A percentile compares a stretch with the other conserved stretches of the same genome.
Conservation (phyloP, 2,113 vertebrate genomes). For the Eptesicus fuscus region DNA sequence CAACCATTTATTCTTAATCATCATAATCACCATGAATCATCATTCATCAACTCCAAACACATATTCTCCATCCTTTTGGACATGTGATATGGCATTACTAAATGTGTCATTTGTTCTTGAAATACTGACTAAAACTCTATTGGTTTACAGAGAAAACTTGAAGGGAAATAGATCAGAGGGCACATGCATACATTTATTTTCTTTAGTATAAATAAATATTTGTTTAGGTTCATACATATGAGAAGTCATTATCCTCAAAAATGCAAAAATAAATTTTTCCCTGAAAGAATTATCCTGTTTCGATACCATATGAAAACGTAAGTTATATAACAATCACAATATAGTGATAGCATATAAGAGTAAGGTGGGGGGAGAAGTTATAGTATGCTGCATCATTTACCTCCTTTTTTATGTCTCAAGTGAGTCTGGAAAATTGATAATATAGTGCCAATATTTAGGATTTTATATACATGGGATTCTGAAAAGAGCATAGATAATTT, state of each 20-base stretch:
- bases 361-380: neutral
- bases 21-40: slow-evolving; percentile 72
- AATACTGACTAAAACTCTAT: neutral
- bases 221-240: neutral
- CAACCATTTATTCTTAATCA: slow-evolving; percentile 75
- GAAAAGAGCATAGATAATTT: neutral
- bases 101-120: slow-evolving; percentile 47
- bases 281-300: neutral
- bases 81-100: slow-evolving; percentile 51
- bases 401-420: neutral
- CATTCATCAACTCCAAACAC: slow-evolving; percentile 61
- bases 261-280: neutral
- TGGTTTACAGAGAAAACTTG: slow-evolving; percentile 10
- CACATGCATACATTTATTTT: neutral
- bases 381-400: neutral
- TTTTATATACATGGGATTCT: neutral
- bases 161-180: neutral
- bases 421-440: neutral
- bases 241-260: neutral
- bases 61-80: slow-evolving; percentile 44
- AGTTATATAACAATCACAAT: neutral
- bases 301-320: neutral
- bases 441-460: neutral
- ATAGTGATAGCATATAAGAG: neutral
- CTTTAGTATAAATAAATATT: neutral